Evolutionary conservation across 2,113 vertebrate species (phyloP), one percentile per base, ranked within the genome.

Genomic region (Tachycineta bicolor): DNA sequence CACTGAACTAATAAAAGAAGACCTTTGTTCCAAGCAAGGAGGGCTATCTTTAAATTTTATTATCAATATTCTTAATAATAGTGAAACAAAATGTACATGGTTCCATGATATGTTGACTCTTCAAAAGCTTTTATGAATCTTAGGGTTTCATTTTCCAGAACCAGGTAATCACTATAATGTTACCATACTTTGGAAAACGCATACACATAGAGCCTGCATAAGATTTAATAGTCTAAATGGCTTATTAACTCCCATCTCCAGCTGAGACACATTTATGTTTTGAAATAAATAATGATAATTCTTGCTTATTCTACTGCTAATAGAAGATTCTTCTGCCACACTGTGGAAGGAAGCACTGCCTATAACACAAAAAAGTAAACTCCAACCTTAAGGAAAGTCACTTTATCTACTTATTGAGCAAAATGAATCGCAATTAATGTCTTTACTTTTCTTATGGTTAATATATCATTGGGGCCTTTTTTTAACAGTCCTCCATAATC

Each of bases 181-280:
- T 90, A 68, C 39, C 8, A 50, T 94, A 74, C 10, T 87, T 90
- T 79, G n/a, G 15, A 94, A 91, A 95, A 82, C 63, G 6, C 37
- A 41, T 91, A 80, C 68, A 69, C 24, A 50, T 39, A 86, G 16
- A 17, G 5, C 76, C 34, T 86, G 11, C 33, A 25, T 59, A 87
- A 89, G 46, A 85, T 94, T 84, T 91, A 88, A 41, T 75, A 83
- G 14, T 29, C 50, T 80, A 74, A 90, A 90, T 58, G 26, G 31
- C 26, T 83, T 93, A 90, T 83, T 96, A 91, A 81, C 37, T 91
- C 43, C 73, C 53, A 65, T 88, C 74, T 95, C 60, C 65, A 93
- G 46, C 33, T 67, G 25, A 92, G 49, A 23, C 19, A 86, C 12
- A 60, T 91, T 90, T 90, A 94, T 65, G n/a, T 60, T 95, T 89